phyloP scores from a whole-genome alignment of 2,888 invertebrate species.

The Eucera pruinosa region DNA sequence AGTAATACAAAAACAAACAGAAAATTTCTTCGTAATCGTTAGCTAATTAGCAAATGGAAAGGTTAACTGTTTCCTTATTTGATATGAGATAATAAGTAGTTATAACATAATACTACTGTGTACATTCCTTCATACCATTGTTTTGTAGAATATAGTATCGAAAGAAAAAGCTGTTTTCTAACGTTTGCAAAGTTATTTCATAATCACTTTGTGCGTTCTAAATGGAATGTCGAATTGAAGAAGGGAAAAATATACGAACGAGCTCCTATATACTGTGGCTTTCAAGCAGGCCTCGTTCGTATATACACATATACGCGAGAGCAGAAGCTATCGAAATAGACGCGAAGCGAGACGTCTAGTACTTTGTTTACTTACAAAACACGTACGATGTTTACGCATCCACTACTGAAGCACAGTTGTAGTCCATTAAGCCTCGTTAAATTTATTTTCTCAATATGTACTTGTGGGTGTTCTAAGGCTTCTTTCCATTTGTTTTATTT shows the following conservation, averaged over 20 bases:
- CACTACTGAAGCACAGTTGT: not conserved
- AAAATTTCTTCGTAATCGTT: no score
- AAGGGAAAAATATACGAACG: not conserved
- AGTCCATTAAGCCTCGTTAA: slow-evolving; percentile 22
- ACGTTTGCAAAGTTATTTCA: not conserved
- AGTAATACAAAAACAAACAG: no score
- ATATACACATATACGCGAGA: no score
- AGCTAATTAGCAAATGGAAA: no score
- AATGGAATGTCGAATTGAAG: not conserved
- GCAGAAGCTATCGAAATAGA: slow-evolving; percentile 5
- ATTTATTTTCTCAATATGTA: slow-evolving; percentile 26
- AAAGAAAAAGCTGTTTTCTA: not conserved
- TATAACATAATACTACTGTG: no score
- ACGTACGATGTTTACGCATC: slow-evolving; percentile 8
- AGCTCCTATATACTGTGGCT: not conserved
- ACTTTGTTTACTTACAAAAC: slow-evolving; percentile 22
- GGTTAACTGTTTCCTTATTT: no score
- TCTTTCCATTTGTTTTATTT: not conserved
- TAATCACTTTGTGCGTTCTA: slow-evolving; percentile 4
- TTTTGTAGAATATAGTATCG: not conserved
- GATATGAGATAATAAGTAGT: no score
- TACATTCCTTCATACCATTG: no score
- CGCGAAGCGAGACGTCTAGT: not conserved
- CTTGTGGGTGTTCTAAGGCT: not conserved
- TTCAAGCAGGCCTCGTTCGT: not conserved